Conservation (phyloP, 2,113 vertebrate species). For the Malurus melanocephalus region DNA sequence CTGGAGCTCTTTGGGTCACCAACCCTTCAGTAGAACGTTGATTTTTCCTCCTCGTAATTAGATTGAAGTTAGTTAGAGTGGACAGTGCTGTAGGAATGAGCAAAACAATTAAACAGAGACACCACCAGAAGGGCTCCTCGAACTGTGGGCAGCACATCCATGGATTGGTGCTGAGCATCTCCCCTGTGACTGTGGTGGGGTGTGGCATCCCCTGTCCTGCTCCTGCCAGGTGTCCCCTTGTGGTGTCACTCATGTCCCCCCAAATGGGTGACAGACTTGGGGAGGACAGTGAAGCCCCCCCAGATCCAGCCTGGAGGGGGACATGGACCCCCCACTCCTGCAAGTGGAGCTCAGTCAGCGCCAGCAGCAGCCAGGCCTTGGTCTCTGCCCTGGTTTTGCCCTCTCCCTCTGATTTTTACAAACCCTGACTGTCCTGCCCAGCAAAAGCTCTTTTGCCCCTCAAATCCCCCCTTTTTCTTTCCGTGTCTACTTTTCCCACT, state of each 20-base stretch:
- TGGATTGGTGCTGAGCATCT: neutral
- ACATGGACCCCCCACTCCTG: fast-evolving
- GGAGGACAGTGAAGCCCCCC: neutral
- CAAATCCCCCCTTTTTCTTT: neutral
- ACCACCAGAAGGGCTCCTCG: slow-evolving; percentile 30
- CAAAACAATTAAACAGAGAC: slow-evolving; percentile 27
- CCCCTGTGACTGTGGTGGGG: fast-evolving
- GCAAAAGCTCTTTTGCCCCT: slow-evolving; percentile 20
- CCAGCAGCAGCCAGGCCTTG: neutral
- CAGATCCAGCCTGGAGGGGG: neutral
- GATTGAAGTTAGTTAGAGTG: slow-evolving; percentile 40
- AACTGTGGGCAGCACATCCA: neutral
- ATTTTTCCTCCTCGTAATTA: slow-evolving; percentile 13
- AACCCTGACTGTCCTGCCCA: neutral
- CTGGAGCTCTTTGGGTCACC: neutral
- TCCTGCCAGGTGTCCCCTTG: neutral
- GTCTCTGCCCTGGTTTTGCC: neutral
- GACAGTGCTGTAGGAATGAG: slow-evolving; percentile 31
- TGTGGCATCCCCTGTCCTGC: neutral
- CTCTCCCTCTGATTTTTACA: neutral
- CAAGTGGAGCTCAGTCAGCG: neutral
- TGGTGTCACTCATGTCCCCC: neutral
- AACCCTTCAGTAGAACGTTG: neutral
- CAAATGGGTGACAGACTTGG: fast-evolving
- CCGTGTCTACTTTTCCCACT: neutral